Evolutionary conservation across 2,888 invertebrate genomes (phyloP), one percentile per base, ranked within the genome.

Genomic region (Coelopa pilipes): DNA sequence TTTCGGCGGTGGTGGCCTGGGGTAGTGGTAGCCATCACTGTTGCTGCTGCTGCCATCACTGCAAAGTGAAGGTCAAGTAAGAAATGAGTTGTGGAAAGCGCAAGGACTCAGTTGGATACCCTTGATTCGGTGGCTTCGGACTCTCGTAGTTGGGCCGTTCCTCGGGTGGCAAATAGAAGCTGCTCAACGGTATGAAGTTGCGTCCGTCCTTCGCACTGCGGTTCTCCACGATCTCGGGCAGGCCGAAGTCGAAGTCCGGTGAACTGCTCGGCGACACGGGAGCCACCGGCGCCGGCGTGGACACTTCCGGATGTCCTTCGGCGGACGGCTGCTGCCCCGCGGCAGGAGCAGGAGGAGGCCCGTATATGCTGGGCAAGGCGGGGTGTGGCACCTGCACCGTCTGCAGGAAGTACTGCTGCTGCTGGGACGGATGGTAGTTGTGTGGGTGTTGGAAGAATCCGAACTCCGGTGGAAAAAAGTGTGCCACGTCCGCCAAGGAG

Each of bases 211-310:
- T 79, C 5, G 76, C 76, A 67, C 79, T 81, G 13, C 86, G 85
- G 79, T 87, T 87, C 62, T 86, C 83, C 11, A 87, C 80, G 1
- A 87, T 81, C 74, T 87, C 87, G 0, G 87, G 87, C 34, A 87
- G 72, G 3, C 74, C 76, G n/a, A 84, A 84, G 3, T 74, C 76
- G n/a, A 84, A 84, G 66, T 86, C 85, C 0, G 84, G 83, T 12
- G 83, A 81, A 10, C 82, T 74, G 19, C 73, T 77, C 0, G 80
- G 21, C 0, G 77, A 11, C 5, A 76, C 60, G 0, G 83, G 82
- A 15, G 83, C 80, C 1, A 82, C 82, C 0, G 83, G 82, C 1
- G 84, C 77, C 21, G 79, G 78, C 7, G 79, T 79, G n/a, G 77
- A 75, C 12, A 47, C 15, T 45, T 62, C 63, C 11, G 60, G 60